Conservation (phyloP, 2,888 invertebrate genomes). For the Stenoptilia bipunctidactyla region DNA sequence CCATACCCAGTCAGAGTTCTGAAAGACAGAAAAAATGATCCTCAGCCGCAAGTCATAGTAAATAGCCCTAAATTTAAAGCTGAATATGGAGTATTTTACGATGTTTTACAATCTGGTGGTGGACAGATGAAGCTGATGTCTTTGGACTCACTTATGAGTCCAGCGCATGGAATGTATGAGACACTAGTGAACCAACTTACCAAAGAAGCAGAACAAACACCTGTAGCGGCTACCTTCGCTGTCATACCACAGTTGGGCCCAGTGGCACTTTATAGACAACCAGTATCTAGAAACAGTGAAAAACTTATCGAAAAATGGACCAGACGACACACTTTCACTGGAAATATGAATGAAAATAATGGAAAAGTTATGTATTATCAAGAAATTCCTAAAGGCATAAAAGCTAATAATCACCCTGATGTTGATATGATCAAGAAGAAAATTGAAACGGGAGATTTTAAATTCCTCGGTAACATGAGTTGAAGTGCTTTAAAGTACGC, state of each 20-base stretch:
- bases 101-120: neutral
- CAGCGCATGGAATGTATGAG: constrained; percentile 24
- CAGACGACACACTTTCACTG: constrained; percentile 20
- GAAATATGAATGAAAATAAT: neutral
- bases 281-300: constrained; percentile 38
- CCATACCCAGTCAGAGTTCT: constrained; percentile 19
- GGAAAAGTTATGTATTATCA: constrained; percentile 19
- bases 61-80: neutral
- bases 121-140: neutral
- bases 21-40: neutral
- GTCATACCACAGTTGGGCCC: constrained; percentile 35
- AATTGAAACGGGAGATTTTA: too few relatives aligned
- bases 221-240: constrained; percentile 30
- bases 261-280: constrained; percentile 42
- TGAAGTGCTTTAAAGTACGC: too few relatives aligned
- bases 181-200: constrained; percentile 32
- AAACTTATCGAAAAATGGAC: constrained; percentile 34
- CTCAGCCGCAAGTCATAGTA: neutral
- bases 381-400: constrained; percentile 15
- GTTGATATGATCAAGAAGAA: too few relatives aligned
- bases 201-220: constrained; percentile 30
- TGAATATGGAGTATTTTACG: neutral
- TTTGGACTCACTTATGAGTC: constrained; percentile 2
- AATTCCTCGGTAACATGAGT: too few relatives aligned
- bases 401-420: neutral